Evolutionary conservation across 2,797 vertebrate species (phyloP).

Genomic region (Galago senegalensis): DNA sequence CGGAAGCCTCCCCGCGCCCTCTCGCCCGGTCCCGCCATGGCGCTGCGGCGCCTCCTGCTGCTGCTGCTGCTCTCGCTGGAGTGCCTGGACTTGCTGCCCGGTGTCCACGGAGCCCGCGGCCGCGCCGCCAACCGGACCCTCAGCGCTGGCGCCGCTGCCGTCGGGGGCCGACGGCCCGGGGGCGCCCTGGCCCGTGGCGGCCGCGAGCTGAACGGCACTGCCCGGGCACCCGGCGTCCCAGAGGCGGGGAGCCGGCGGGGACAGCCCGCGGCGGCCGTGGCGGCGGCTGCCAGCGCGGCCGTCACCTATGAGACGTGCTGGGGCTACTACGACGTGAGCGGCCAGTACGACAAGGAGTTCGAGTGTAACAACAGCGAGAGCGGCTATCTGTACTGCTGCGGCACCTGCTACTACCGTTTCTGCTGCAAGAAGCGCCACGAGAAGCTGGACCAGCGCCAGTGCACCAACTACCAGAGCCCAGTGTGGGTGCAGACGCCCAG

Average conservation of each 20-base stretch:
- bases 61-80: conserved; percentile 84
- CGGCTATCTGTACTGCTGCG: conserved; percentile 96
- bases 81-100: conserved; percentile 85
- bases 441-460: conserved; percentile 95
- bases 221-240: conserved; percentile 65
- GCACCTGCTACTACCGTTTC: conserved; percentile 98
- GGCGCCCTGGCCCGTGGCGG: conserved; percentile 81
- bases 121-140: conserved; percentile 88
- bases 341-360: conserved; percentile 98
- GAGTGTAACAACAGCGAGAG: conserved; percentile 98
- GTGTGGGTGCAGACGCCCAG: conserved; percentile 96
- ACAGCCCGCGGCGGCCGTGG: conserved; percentile 79
- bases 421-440: conserved; percentile 97
- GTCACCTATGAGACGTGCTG: conserved; percentile 95
- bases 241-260: conserved; percentile 81
- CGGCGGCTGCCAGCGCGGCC: conserved; percentile 82
- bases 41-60: conserved; percentile 87
- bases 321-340: conserved; percentile 99
- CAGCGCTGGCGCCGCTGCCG: conserved; percentile 76
- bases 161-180: conserved; percentile 84
- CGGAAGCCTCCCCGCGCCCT: conserved; percentile 72
- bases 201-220: conserved; percentile 82
- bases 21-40: conserved; percentile 85
- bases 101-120: conserved; percentile 82
- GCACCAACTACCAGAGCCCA: conserved; percentile 97